Evolutionary conservation across 2,797 vertebrate species (phyloP).

Genomic region (Pipistrellus nathusii): DNA sequence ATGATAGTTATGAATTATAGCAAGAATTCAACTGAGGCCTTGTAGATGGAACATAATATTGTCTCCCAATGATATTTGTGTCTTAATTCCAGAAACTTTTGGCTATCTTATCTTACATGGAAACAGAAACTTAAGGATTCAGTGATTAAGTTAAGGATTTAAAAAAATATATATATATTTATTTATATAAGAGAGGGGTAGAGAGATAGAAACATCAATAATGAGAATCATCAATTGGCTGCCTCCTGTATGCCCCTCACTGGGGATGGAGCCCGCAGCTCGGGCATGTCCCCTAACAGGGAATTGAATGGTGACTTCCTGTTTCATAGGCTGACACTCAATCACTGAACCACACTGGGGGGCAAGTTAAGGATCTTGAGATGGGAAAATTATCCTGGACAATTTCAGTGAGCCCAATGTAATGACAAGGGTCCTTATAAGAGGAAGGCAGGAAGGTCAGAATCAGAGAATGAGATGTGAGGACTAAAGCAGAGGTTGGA

Average conservation of each 20-base stretch:
- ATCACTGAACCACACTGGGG: too few species aligned
- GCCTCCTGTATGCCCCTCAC: too few species aligned
- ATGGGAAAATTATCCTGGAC: neutral
- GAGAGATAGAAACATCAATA: too few species aligned
- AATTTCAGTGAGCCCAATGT: neutral
- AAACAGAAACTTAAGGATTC: constrained; percentile 1
- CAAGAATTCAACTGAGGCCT: neutral
- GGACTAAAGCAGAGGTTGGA: neutral
- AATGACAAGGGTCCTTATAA: neutral
- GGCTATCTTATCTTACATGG: neutral
- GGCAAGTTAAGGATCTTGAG: neutral
- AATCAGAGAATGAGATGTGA: neutral
- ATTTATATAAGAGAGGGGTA: too few species aligned
- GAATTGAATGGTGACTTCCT: too few species aligned
- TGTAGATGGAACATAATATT: neutral
- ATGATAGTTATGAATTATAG: neutral
- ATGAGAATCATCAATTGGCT: too few species aligned
- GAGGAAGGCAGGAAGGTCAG: neutral
- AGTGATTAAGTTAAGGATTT: neutral
- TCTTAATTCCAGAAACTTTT: neutral
- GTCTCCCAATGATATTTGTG: neutral
- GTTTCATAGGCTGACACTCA: too few species aligned
- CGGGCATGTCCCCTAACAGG: too few species aligned
- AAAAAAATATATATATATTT: too few species aligned
- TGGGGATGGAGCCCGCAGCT: too few species aligned